These are phyloP conservation scores for Polyploca ridens DNA, from an alignment of 2,888 invertebrate species.

Conservation along the genomic window DNA sequence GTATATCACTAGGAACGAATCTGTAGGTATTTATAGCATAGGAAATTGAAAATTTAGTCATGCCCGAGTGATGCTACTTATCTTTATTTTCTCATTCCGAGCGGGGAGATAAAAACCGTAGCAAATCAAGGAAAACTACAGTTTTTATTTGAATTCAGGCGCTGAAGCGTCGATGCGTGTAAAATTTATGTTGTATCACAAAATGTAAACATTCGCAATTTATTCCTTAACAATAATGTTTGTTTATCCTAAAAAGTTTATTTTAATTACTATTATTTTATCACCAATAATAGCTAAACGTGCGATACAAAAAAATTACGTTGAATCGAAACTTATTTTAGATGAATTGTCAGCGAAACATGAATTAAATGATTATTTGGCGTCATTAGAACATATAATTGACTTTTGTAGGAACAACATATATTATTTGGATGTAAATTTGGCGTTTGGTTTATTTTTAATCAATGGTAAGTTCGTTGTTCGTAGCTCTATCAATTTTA, in stretches of 20 bases:
- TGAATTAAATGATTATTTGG: slow-evolving; percentile 48
- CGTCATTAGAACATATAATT: slow-evolving; percentile 41
- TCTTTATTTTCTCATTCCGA: slow-evolving; percentile 26
- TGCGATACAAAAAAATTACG: neutral
- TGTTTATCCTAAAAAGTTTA: slow-evolving; percentile 8
- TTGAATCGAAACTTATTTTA: neutral
- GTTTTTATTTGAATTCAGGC: slow-evolving; percentile 39
- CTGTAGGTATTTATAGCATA: neutral
- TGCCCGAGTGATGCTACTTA: slow-evolving; percentile 16
- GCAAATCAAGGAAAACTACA: slow-evolving; percentile 33
- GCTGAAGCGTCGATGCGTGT: slow-evolving; percentile 27
- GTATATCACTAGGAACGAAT: too few species aligned
- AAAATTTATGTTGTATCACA: slow-evolving; percentile 14
- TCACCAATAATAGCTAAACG: slow-evolving; percentile 2
- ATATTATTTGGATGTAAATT: slow-evolving; percentile 50
- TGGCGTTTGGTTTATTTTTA: slow-evolving; percentile 60
- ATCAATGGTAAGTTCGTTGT: slow-evolving; percentile 50
- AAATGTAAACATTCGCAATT: slow-evolving; percentile 14
- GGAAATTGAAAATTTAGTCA: slow-evolving; percentile 6
- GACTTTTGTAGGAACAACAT: slow-evolving; percentile 42
- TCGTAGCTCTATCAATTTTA: slow-evolving; percentile 2
- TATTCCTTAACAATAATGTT: neutral
- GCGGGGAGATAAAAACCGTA: slow-evolving; percentile 37
- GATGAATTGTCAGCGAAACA: slow-evolving; percentile 38
- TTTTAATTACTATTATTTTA: neutral